These are phyloP conservation scores for Conger conger DNA, from an alignment of 2,113 vertebrate species.

Conservation along the genomic window DNA sequence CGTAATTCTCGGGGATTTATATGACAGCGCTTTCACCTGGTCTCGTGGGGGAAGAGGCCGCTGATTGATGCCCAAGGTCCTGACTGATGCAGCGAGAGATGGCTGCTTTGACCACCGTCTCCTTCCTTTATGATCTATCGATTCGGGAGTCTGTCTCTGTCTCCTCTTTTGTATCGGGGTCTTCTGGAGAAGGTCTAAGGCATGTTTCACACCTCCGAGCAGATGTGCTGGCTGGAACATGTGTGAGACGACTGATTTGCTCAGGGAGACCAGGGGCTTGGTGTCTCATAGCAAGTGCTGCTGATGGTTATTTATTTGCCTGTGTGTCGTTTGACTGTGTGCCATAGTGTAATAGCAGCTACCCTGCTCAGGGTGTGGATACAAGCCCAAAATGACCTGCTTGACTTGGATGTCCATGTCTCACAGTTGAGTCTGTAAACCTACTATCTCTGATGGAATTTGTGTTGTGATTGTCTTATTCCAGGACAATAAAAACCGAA, in stretches of 20 bases:
- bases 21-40: constrained; percentile 40
- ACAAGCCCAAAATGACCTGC: not conserved
- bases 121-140: constrained; percentile 20
- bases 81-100: constrained; percentile 31
- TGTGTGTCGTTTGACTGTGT: not conserved
- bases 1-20: constrained; percentile 42
- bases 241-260: not conserved
- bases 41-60: not conserved
- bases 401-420: not conserved
- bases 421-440: constrained; percentile 16
- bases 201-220: not conserved
- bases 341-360: not conserved
- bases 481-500: constrained; percentile 1
- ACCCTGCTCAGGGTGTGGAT: not conserved
- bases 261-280: not conserved
- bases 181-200: not conserved
- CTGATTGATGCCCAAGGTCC: constrained; percentile 33
- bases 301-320: not conserved
- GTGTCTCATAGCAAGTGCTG: not conserved
- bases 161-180: not conserved
- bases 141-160: constrained; percentile 26
- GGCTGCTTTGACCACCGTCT: constrained; percentile 35
- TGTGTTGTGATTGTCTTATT: constrained; percentile 23
- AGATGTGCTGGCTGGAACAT: not conserved
- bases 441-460: constrained; percentile 28